Base-by-base conservation (phyloP, 2,113 vertebrate genomes). In the Tachuris rubrigastra region DNA sequence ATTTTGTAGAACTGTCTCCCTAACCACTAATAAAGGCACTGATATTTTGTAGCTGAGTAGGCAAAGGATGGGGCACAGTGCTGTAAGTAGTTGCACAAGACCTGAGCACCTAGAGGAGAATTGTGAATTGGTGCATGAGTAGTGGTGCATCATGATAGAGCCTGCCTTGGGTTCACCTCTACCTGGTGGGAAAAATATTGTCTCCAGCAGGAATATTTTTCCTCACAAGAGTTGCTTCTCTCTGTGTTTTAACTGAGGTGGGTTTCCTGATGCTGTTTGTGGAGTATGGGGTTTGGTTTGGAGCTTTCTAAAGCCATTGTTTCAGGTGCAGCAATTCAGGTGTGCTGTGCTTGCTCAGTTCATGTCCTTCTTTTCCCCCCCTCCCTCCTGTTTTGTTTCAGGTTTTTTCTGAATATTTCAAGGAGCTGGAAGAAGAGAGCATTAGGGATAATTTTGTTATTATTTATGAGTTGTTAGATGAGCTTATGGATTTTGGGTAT, bases 351-450 rank as follows among this genome's bases (percentile, higher is more conserved):
- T 90, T 58, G 66, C 50, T 72, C 59, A 7, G 1, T 30, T 89
- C 23, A 94, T 4, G 2, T 27, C 14, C 28, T 80, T 15, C 18
- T 66, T 6, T 14, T 46, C 44, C 15, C 37, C 37, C 39, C 28
- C 9, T 52, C 55, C 73, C 21, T 89, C 59, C 78, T 94, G 14
- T n/a, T 72, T 80, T 52, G 5, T 93, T 85, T 28, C 97, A 99
- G 99, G 99, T 99, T 65, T 99, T 99, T 96, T 99, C 99, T 4
- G 99, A 99, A 89, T 99, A 99, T 97, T 99, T 99, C 96, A 99
- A 99, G 97, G 99, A 99, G 92, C 41, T 99, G 98, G 99, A 99
- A 97, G 99, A 99, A 95, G 99, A 99, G 96, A 99, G 99, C 96
- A 99, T 99, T 95, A 98, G 99, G 30, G 99, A 99, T 97, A 99